Percentiles rank a stretch among this genome's conserved stretches.
phyloP scores from a whole-genome alignment of 2,888 invertebrate species.

The Sarcophaga subvicina region DNA sequence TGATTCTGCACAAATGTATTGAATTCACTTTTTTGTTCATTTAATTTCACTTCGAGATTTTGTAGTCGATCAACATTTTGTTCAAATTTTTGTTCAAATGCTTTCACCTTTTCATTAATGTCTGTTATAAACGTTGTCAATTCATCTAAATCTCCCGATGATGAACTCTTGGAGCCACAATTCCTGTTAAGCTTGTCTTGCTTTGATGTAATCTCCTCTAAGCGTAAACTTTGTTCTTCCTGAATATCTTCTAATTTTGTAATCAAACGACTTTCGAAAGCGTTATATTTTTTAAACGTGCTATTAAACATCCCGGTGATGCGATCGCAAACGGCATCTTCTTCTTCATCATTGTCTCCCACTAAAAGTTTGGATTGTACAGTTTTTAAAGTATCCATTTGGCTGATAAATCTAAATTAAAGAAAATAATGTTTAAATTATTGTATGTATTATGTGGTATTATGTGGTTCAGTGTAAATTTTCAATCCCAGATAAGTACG shows the following conservation, averaged over 20 bases:
- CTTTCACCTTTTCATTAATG: conserved; percentile 38
- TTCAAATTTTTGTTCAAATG: conserved; percentile 28
- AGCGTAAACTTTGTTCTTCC: conserved; percentile 39
- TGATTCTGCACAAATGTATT: conserved; percentile 15
- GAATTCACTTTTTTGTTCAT: conserved; percentile 16
- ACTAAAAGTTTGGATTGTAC: background rate
- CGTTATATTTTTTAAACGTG: conserved; percentile 47
- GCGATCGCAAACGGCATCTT: conserved; percentile 5
- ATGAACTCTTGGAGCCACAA: background rate
- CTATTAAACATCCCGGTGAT: conserved; percentile 36
- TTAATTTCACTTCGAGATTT: conserved; percentile 22
- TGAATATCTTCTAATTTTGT: conserved; percentile 51
- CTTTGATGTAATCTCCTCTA: conserved; percentile 33
- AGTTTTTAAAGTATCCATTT: background rate
- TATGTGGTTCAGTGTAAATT: no score
- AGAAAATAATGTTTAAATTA: no score
- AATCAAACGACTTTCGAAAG: conserved; percentile 40
- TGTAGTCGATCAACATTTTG: background rate
- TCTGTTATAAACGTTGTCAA: conserved; percentile 21
- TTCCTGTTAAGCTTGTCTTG: conserved; percentile 40
- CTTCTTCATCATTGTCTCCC: background rate
- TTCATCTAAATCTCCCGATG: background rate
- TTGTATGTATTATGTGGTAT: no score
- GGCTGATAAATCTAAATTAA: background rate
- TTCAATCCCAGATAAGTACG: no score